phyloP scores from a whole-genome alignment of 2,888 invertebrate genomes.

The Ophion ellenae region DNA sequence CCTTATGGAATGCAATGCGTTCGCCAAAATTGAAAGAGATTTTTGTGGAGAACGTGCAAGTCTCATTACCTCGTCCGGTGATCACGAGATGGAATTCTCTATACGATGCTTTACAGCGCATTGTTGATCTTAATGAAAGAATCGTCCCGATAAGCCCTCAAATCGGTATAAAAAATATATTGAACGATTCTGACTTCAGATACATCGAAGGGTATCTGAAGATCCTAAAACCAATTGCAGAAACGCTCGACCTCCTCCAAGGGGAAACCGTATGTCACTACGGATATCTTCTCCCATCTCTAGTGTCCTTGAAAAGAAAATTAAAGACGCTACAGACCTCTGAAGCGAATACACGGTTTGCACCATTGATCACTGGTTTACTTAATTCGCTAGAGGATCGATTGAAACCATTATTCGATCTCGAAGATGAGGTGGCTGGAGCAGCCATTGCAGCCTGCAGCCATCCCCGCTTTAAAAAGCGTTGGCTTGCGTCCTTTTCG shows the following conservation, averaged over 20 bases:
- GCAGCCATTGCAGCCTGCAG: slow-evolving; percentile 37
- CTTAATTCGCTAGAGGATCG: background rate
- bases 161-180: slow-evolving; percentile 30
- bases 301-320: slow-evolving; percentile 48
- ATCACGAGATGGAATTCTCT: slow-evolving; percentile 39
- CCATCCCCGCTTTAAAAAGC: slow-evolving; percentile 22
- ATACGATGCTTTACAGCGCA: slow-evolving; percentile 14
- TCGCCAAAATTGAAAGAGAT: slow-evolving; percentile 30
- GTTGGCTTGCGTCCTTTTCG: slow-evolving; percentile 26
- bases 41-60: background rate
- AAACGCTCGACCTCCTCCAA: slow-evolving; percentile 53
- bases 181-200: slow-evolving; percentile 37
- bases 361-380: slow-evolving; percentile 17
- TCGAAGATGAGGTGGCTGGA: slow-evolving; percentile 20
- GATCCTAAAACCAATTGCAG: slow-evolving; percentile 49
- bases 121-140: slow-evolving; percentile 7
- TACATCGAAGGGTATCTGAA: slow-evolving; percentile 46
- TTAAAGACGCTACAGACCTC: slow-evolving; percentile 23
- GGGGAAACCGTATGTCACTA: slow-evolving; percentile 44
- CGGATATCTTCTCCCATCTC: slow-evolving; percentile 52
- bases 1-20: slow-evolving; percentile 16
- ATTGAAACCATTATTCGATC: slow-evolving; percentile 19
- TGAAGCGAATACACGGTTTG: slow-evolving; percentile 19
- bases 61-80: slow-evolving; percentile 19
- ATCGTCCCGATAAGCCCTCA: slow-evolving; percentile 14